Evolutionary conservation across 2,113 vertebrate genomes (phyloP), one percentile per base, ranked within the genome.

Genomic region (Setophaga petechia): DNA sequence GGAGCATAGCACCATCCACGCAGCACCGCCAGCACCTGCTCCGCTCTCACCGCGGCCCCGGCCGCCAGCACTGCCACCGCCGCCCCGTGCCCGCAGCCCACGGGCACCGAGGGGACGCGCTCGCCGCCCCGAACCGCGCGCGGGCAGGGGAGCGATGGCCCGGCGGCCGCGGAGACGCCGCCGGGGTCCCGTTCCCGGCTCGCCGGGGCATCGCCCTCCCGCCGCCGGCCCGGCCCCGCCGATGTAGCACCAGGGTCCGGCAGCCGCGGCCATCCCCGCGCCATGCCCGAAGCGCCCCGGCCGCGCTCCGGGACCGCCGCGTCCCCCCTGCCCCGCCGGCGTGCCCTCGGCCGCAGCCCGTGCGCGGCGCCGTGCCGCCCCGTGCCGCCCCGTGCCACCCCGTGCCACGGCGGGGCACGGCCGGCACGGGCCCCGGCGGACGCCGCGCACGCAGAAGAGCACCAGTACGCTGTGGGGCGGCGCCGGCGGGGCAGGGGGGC

Each of bases 401-500:
- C 46, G 46, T 11, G 46, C 20, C 3, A 5, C 20, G 8, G 44
- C 20, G 21, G 52, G 43, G 75, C 77, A 15, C 8, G 83, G 71
- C 23, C 15, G 23, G 94, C 84, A 49, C 79, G 69, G 14, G 8
- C 93, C 63, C 20, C 8, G 77, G 77, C 61, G 49, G 88, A 63
- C 66, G 17, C 94, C 94, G 55, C 84, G 84, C 89, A 95, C 89
- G 44, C 91, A 94, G 91, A 95, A 91, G 46, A 95, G 94, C 94
- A 95, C 94, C 94, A 91, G 84, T 93, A 93, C 75, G 84, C 74
- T 77, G 87, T 20, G 72, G 72, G 54, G 73, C 6, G 73, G 49
- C 62, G 8, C 33, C 27, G 74, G 65, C 58, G 39, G 96, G 74
- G 95, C 87, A 69, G 65, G 77, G 83, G 74, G 84, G 55, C 74